Conservation (phyloP, 2,113 vertebrate genomes). For the Bos indicus region DNA sequence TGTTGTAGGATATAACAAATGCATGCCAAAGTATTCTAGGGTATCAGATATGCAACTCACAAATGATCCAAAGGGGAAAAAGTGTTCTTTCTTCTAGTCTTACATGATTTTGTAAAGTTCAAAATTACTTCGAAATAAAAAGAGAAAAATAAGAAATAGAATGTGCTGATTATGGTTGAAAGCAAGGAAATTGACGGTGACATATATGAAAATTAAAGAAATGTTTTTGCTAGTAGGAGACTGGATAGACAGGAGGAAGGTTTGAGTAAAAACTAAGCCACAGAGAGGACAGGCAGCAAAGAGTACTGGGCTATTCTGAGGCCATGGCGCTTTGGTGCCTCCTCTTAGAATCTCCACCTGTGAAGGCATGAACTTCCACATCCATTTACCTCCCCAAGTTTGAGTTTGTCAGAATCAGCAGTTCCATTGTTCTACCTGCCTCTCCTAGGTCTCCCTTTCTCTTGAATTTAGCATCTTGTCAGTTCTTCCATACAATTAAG, state of each 20-base stretch:
- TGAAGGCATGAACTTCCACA: neutral
- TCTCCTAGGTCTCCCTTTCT: neutral
- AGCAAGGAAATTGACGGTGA: neutral
- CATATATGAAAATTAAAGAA: neutral
- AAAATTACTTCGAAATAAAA: slow-evolving; percentile 15
- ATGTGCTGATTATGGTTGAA: neutral
- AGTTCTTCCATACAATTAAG: neutral
- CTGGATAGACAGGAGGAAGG: neutral
- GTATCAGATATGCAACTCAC: neutral
- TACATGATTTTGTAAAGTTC: neutral
- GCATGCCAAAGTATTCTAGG: neutral
- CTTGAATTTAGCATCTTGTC: neutral
- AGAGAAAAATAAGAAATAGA: neutral
- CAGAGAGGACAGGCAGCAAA: neutral
- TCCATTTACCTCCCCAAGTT: neutral
- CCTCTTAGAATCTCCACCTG: neutral
- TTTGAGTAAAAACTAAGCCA: neutral
- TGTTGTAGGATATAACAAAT: neutral
- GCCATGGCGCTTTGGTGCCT: neutral
- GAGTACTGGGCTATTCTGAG: neutral
- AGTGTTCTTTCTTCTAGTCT: neutral
- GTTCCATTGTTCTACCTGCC: neutral
- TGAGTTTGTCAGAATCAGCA: neutral
- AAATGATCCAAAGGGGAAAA: neutral
- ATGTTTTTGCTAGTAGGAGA: neutral